These are phyloP conservation scores for Dascyllus trimaculatus DNA, from an alignment of 2,113 vertebrate species.

Conservation along the genomic window DNA sequence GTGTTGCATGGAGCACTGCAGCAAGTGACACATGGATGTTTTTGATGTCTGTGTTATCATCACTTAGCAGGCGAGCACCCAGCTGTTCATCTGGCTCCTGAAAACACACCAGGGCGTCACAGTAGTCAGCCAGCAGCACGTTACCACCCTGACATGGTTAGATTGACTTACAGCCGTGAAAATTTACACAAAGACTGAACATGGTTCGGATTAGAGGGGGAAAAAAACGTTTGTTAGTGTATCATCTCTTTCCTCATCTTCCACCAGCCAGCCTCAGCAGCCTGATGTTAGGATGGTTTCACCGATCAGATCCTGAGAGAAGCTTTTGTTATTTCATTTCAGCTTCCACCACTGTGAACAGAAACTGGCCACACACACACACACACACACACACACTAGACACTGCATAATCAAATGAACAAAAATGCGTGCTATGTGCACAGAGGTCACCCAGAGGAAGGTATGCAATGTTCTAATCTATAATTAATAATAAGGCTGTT, in stretches of 20 bases:
- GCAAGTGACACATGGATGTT: background rate
- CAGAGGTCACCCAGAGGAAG: background rate
- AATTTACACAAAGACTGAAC: background rate
- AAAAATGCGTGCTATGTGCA: background rate
- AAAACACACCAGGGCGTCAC: background rate
- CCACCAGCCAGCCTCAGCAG: background rate
- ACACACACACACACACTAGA: no score
- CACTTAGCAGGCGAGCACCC: background rate
- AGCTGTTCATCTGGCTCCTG: conserved; percentile 6
- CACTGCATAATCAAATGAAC: background rate
- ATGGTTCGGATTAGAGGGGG: background rate
- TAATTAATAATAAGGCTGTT: conserved; percentile 37
- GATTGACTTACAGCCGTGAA: background rate
- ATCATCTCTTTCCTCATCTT: background rate
- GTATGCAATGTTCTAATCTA: conserved; percentile 5
- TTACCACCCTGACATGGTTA: background rate
- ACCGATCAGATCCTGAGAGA: background rate
- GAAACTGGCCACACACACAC: background rate
- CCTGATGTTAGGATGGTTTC: background rate
- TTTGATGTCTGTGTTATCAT: background rate
- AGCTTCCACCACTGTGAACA: background rate
- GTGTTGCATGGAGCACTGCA: background rate
- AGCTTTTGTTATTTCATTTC: conserved; percentile 2
- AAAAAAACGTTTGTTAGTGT: background rate
- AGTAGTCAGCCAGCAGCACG: background rate